Conservation (phyloP, 2,888 invertebrate genomes). For the Lasioglossum calceatum region DNA sequence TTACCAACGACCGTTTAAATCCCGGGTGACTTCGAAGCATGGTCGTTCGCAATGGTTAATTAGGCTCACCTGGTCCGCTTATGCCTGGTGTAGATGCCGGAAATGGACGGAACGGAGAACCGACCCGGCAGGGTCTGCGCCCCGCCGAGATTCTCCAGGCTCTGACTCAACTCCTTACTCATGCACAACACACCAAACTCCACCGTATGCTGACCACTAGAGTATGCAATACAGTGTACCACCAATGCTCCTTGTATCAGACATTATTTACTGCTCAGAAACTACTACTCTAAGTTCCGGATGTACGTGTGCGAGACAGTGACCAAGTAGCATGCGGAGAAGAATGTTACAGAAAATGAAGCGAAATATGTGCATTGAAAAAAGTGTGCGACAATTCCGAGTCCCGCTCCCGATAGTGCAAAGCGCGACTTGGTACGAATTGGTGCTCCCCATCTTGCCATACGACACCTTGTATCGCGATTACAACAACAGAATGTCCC, state of each 20-base stretch:
- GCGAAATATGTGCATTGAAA: constrained; percentile 61
- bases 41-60: constrained; percentile 72
- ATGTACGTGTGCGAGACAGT: constrained; percentile 68
- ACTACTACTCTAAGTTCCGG: constrained; percentile 73
- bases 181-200: constrained; percentile 85
- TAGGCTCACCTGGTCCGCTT: constrained; percentile 92
- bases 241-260: constrained; percentile 81
- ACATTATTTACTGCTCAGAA: constrained; percentile 75
- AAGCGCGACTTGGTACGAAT: constrained; percentile 72
- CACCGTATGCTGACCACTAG: constrained; percentile 85
- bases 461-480: constrained; percentile 39
- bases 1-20: constrained; percentile 76
- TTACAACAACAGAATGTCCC: constrained; percentile 29
- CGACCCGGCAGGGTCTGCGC: constrained; percentile 89
- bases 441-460: constrained; percentile 66
- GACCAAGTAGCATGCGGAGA: constrained; percentile 69
- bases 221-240: constrained; percentile 84
- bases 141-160: constrained; percentile 87
- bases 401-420: constrained; percentile 68
- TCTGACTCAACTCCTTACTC: constrained; percentile 85
- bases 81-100: constrained; percentile 92
- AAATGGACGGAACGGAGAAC: constrained; percentile 87
- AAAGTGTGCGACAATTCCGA: constrained; percentile 49
- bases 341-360: constrained; percentile 65
- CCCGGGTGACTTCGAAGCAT: constrained; percentile 74